phyloP scores from a whole-genome alignment of 2,888 invertebrate species.

The Brenthis daphne region DNA sequence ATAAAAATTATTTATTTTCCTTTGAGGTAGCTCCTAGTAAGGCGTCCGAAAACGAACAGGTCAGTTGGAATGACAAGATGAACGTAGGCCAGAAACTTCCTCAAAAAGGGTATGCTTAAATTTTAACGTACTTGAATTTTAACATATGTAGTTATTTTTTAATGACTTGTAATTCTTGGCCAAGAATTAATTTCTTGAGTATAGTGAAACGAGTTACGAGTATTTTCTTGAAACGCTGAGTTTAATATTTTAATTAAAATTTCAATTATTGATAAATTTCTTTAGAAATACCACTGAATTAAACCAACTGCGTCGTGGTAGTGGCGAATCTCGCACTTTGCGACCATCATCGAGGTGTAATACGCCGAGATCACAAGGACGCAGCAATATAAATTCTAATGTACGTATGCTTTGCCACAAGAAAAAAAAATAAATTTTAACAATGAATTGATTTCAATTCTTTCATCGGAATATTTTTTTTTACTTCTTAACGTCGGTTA shows the following conservation, averaged over 20 bases:
- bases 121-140: neutral
- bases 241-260: neutral
- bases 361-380: conserved; percentile 44
- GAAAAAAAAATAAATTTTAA: no score
- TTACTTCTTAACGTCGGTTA: neutral
- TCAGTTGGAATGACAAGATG: conserved; percentile 55
- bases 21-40: conserved; percentile 57
- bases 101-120: conserved; percentile 49
- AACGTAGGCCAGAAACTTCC: conserved; percentile 22
- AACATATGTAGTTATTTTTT: neutral
- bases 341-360: conserved; percentile 45
- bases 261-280: neutral
- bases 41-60: conserved; percentile 55
- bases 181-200: no score
- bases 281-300: conserved; percentile 48
- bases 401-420: conserved; percentile 19
- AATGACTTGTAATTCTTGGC: no score
- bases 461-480: no score
- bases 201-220: neutral
- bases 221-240: neutral
- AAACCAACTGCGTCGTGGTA: conserved; percentile 49
- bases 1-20: conserved; percentile 32
- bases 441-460: no score
- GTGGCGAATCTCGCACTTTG: conserved; percentile 55
- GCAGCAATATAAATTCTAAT: conserved; percentile 29